Evolutionary conservation across 2,113 vertebrate genomes (phyloP), one percentile per base, ranked within the genome.

Genomic region (Philantomba maxwellii): DNA sequence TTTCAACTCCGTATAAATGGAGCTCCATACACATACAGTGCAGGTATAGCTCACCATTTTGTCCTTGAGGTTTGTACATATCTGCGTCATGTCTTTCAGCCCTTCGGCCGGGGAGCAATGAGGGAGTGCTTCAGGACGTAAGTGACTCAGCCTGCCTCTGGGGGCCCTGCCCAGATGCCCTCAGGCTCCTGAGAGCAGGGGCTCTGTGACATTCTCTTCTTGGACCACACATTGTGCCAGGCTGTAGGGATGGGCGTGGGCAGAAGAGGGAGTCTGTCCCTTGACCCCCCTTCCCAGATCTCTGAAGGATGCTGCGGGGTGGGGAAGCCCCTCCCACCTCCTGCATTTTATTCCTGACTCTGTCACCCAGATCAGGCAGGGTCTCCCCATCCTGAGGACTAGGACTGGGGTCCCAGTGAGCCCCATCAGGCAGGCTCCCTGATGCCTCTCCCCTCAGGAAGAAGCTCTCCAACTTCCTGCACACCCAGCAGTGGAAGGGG

Each of bases 61-160:
- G 10, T 9, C 51, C 43, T 6, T 57, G 84, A 88, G 10, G 4
- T 83, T 57, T 30, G 13, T 15, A 8, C 47, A 5, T 16, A 26
- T 39, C 81, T 91, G 33, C 95, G 5, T 94, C 84, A 2, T 98
- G 33, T 95, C 93, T 98, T 95, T 60, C 98, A 99, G 99, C 99
- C 99, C 23, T 99, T 99, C 23, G 99, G 99, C 95, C 99, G 98
- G 87, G 99, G 99, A 82, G 99, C 99, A 25, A 99, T 99, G 99
- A 99, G 99, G 47, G 99, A 99, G 97, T 99, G 99, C 98, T 99
- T 99, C 98, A 98, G 99, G 98, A 99, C 99, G 99, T 99, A 98
- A 99, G 99, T 99, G 94, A 60, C 26, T 58, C 51, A 8, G 15
- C 75, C 39, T 55, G 26, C 57, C 1, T 13, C 81, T 81, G 0